Conservation (phyloP, 2,888 invertebrate genomes). For the Ceriagrion tenellum region DNA sequence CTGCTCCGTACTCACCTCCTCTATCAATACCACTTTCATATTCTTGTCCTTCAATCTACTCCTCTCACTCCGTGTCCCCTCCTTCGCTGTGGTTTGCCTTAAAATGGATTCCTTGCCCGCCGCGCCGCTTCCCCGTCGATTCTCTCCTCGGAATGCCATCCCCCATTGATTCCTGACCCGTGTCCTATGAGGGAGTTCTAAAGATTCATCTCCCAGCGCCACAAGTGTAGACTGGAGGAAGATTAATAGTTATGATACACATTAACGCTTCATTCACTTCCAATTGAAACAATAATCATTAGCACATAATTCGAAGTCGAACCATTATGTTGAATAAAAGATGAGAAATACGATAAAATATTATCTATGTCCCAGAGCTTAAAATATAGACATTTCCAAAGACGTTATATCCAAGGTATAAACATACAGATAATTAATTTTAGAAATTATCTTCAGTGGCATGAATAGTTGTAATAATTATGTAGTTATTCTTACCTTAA, state of each 20-base stretch:
- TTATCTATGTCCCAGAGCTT: too few relatives aligned
- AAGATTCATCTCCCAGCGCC: neutral
- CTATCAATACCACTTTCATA: neutral
- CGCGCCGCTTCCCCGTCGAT: neutral
- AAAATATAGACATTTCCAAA: too few relatives aligned
- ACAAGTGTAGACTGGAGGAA: neutral
- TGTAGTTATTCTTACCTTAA: too few relatives aligned
- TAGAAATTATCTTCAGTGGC: too few relatives aligned
- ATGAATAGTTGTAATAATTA: too few relatives aligned
- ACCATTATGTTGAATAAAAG: too few relatives aligned
- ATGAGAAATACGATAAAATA: too few relatives aligned
- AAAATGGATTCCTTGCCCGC: neutral
- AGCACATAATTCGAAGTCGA: too few relatives aligned
- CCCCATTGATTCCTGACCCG: neutral
- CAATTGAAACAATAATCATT: too few relatives aligned
- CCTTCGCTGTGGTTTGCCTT: neutral
- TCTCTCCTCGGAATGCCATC: neutral
- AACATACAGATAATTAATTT: too few relatives aligned
- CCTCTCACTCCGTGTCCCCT: neutral
- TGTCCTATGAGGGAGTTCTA: neutral
- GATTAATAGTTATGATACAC: neutral
- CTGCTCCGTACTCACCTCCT: neutral
- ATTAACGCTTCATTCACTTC: neutral
- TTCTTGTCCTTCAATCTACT: neutral
- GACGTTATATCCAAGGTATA: too few relatives aligned